These are phyloP conservation scores for Amiota minor DNA, from an alignment of 2,888 invertebrate genomes.

Conservation along the genomic window DNA sequence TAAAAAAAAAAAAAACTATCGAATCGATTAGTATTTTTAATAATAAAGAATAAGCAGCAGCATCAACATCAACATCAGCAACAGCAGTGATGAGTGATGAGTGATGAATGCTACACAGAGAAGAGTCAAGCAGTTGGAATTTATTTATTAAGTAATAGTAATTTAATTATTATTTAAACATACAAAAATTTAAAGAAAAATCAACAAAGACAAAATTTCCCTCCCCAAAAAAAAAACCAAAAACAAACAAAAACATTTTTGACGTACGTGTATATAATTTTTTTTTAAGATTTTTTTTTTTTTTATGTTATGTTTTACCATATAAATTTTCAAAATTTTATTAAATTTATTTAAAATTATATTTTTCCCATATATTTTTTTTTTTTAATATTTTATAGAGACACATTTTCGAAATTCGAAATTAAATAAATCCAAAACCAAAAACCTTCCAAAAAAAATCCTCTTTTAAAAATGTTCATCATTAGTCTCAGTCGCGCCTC, in stretches of 20 bases:
- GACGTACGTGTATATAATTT: conserved; percentile 74
- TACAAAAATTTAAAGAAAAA: conserved; percentile 39
- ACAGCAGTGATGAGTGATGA: background rate
- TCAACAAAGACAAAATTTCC: conserved; percentile 30
- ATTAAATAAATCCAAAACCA: too few species aligned
- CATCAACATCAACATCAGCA: background rate
- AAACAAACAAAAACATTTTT: conserved; percentile 53
- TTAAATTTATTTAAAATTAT: too few species aligned
- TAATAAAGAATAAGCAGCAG: background rate
- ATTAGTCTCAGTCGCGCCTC: too few species aligned
- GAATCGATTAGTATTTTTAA: conserved; percentile 28
- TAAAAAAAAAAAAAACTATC: conserved; percentile 11
- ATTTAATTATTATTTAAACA: conserved; percentile 6
- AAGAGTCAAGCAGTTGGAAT: conserved; percentile 4
- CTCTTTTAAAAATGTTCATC: too few species aligned
- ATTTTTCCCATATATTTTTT: too few species aligned
- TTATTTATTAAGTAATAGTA: background rate
- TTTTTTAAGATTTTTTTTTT: conserved; percentile 57
- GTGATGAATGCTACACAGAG: conserved; percentile 10
- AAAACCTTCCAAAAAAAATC: too few species aligned
- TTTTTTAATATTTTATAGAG: too few species aligned
- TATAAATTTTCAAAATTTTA: too few species aligned
- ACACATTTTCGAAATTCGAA: too few species aligned
- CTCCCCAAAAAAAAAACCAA: conserved; percentile 34
- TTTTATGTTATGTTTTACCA: conserved; percentile 1